Evolutionary conservation across 2,797 vertebrate genomes (phyloP).

Genomic region (Semotilus atromaculatus): DNA sequence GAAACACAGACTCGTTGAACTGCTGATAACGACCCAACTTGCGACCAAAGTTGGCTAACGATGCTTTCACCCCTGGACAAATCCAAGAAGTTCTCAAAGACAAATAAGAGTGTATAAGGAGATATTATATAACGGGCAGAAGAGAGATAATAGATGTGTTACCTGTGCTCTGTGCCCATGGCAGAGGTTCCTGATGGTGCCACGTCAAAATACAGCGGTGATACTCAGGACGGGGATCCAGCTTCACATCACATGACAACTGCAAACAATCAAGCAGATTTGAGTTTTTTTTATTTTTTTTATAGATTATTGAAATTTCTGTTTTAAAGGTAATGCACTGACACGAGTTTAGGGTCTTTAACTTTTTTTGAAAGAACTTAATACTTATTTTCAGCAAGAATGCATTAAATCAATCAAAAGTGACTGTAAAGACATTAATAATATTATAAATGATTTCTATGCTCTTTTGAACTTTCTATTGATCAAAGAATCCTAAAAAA

Average conservation of each 20-base stretch:
- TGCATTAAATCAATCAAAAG: neutral
- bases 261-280: slow-evolving; percentile 64
- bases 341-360: neutral
- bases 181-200: slow-evolving; percentile 99
- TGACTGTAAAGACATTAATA: neutral
- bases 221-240: slow-evolving; percentile 98
- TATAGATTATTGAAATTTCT: neutral
- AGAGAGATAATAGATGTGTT: too few relatives aligned
- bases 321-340: neutral
- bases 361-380: neutral
- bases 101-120: too few relatives aligned
- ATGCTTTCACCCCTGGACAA: too few relatives aligned
- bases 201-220: slow-evolving; percentile 99
- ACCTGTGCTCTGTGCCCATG: slow-evolving; percentile 99
- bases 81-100: too few relatives aligned
- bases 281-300: too few relatives aligned
- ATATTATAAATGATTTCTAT: neutral
- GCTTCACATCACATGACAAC: slow-evolving; percentile 98
- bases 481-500: neutral
- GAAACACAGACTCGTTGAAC: too few relatives aligned
- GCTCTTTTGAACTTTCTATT: neutral
- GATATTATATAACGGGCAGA: too few relatives aligned
- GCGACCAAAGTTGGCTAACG: too few relatives aligned
- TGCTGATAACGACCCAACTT: too few relatives aligned
- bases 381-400: neutral